phyloP scores from a whole-genome alignment of 2,797 vertebrate species.

The Crocodylus rhombifer region DNA sequence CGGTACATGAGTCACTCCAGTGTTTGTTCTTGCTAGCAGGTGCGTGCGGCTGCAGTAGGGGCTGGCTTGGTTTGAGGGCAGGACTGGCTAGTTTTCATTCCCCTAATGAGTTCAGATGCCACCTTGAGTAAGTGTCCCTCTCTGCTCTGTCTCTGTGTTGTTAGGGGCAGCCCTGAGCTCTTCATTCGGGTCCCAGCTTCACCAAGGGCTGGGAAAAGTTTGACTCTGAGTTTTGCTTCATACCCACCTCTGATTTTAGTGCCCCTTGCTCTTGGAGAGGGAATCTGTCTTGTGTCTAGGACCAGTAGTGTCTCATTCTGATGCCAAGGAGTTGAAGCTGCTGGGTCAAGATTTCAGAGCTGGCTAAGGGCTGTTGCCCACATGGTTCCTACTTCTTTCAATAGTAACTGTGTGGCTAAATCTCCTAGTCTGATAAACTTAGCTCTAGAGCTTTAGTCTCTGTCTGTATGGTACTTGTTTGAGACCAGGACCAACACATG shows the following conservation, averaged over 20 bases:
- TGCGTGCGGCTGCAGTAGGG: not conserved
- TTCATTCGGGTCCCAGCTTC: not conserved
- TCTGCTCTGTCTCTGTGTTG: not conserved
- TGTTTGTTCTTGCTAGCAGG: not conserved
- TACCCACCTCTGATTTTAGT: not conserved
- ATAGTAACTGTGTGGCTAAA: not conserved
- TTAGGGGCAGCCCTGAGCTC: not conserved
- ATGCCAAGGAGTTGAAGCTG: not conserved
- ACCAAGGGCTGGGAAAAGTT: not conserved
- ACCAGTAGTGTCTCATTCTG: not conserved
- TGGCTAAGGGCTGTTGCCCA: not conserved
- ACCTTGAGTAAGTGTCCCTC: not conserved
- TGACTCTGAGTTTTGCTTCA: not conserved
- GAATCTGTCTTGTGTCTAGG: not conserved
- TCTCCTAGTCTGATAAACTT: not conserved
- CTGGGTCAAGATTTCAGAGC: not conserved
- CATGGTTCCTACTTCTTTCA: not conserved
- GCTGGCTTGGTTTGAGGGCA: not conserved
- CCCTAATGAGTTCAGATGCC: not conserved
- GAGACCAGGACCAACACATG: too few relatives aligned
- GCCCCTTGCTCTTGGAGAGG: not conserved
- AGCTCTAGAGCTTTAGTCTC: too few relatives aligned
- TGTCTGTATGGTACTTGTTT: too few relatives aligned
- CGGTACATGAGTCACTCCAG: not conserved
- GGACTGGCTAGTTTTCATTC: not conserved